Base-by-base conservation (phyloP, 1,140 invertebrate genomes). In the Lysiphlebus fabarum region DNA sequence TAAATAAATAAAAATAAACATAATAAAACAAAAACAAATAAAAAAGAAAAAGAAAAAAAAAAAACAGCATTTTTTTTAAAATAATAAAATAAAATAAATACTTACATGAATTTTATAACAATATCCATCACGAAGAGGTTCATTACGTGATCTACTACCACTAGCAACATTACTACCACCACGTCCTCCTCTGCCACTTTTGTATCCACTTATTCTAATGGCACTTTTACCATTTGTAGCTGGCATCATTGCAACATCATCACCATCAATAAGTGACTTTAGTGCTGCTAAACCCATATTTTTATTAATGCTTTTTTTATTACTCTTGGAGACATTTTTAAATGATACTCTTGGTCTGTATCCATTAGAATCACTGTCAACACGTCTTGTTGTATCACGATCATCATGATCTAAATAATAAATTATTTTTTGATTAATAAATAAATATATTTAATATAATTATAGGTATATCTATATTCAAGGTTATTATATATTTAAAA, bases 31-130 rank as follows among this genome's bases (percentile, higher is more conserved):
- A 48, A 33, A 34, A 48, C 9, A 26, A 36, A n/a, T n/a, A n/a
- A n/a, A n/a, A n/a, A n/a, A n/a, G n/a, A n/a, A n/a, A n/a, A n/a
- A n/a, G n/a, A n/a, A n/a, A n/a, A n/a, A n/a, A n/a, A n/a, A n/a
- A n/a, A n/a, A n/a, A n/a, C n/a, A n/a, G n/a, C n/a, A n/a, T n/a
- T n/a, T n/a, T n/a, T n/a, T n/a, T n/a, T n/a, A n/a, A n/a, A n/a
- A n/a, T 50, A 50, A 50, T 50, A 3, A 5, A 51, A 37, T 37
- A 33, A 49, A 26, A 4, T 26, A 53, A 56, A 59, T 26, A 69
- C 79, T 76, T 74, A 82, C 81, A n/a, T 73, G 79, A 7, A 87
- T 76, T 75, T 82, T 83, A 69, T 84, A 87, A 84, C 84, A 87
- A 34, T 78, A 81, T 6, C 81, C 42, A 34, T 70, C 66, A 6